phyloP scores from a whole-genome alignment of 1,140 invertebrate genomes.

The Mylabris phalerata region DNA sequence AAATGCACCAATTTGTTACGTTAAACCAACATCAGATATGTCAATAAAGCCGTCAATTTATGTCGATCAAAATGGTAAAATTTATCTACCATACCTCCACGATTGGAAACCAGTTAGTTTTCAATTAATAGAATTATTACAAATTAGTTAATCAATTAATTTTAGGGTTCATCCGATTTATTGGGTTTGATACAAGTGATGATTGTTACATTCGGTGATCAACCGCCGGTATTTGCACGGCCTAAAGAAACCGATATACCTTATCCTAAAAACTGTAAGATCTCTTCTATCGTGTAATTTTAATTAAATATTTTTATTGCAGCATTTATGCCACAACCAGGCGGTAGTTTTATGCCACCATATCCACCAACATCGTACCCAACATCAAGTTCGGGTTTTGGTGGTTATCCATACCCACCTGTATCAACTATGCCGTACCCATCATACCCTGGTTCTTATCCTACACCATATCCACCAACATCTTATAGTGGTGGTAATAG shows the following conservation, averaged over 20 bases:
- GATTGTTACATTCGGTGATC: constrained; percentile 88
- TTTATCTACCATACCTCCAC: constrained; percentile 94
- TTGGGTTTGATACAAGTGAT: constrained; percentile 83
- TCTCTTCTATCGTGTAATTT: background rate
- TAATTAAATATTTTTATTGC: constrained; percentile 18
- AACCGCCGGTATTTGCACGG: constrained; percentile 87
- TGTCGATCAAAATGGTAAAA: constrained; percentile 92
- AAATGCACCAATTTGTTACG: constrained; percentile 96
- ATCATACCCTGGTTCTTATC: constrained; percentile 38
- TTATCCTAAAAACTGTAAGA: constrained; percentile 55
- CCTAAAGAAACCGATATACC: constrained; percentile 50
- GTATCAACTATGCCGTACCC: constrained; percentile 16
- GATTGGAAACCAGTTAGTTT: constrained; percentile 76
- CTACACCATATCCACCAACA: constrained; percentile 33
- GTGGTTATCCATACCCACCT: constrained; percentile 32
- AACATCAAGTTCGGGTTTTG: constrained; percentile 22
- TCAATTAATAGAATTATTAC: background rate
- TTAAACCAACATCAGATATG: constrained; percentile 94
- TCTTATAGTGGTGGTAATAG: background rate
- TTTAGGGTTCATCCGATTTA: constrained; percentile 74
- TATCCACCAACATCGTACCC: constrained; percentile 30
- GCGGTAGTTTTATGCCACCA: constrained; percentile 38
- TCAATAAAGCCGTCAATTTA: constrained; percentile 88
- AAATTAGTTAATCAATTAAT: constrained; percentile 6
- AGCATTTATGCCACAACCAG: constrained; percentile 60